Percentiles rank a stretch among this genome's conserved stretches.
Conservation (phyloP, 2,113 vertebrate genomes). For the Lamprologus callipterus region DNA sequence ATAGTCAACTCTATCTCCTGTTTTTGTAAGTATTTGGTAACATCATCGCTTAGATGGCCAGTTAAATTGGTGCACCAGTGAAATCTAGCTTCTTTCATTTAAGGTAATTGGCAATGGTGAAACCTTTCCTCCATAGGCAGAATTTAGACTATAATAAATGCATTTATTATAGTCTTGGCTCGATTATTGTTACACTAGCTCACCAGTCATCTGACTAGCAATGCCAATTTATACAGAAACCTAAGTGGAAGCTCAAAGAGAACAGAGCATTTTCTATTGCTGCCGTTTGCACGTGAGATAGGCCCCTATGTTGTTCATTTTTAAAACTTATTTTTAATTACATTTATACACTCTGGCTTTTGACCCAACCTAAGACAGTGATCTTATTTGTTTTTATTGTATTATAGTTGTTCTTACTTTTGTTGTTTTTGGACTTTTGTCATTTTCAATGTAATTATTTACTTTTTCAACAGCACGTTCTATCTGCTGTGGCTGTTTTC, state of each 20-base stretch:
- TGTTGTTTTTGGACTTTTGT: background rate
- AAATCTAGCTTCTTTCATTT: background rate
- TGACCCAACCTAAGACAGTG: fast-evolving
- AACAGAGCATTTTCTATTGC: background rate
- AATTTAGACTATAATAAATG: background rate
- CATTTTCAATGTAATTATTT: background rate
- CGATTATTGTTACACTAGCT: background rate
- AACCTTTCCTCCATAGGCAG: background rate
- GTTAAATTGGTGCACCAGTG: fast-evolving
- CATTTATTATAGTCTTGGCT: background rate
- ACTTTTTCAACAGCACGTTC: background rate
- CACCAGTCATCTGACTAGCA: background rate
- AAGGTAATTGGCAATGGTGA: background rate
- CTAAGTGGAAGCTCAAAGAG: background rate
- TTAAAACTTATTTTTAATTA: background rate
- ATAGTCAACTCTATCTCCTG: background rate
- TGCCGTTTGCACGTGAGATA: background rate
- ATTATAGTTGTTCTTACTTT: background rate
- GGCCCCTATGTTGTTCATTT: background rate
- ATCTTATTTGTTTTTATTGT: background rate
- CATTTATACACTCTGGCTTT: background rate
- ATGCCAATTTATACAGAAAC: background rate
- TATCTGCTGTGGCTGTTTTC: background rate
- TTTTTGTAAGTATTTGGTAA: background rate
- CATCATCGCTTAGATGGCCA: background rate